Conservation (phyloP, 2,797 vertebrate genomes). For the Peromyscus nudipes region DNA sequence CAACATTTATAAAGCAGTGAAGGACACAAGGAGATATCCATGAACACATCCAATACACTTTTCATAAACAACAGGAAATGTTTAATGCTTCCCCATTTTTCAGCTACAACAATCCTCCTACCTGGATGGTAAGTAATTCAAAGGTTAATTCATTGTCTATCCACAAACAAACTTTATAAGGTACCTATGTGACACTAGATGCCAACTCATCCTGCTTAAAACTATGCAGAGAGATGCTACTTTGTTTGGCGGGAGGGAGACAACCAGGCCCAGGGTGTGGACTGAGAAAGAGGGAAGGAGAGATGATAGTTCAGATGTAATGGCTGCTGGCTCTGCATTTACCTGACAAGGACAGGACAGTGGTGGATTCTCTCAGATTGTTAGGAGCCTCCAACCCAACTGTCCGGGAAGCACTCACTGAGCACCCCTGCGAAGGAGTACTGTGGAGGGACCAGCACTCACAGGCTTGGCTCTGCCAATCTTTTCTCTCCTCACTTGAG, state of each 20-base stretch:
- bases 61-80: slow-evolving; percentile 21
- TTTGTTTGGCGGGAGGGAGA: slow-evolving; percentile 20
- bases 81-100: not conserved
- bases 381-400: not conserved
- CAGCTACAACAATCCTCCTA: slow-evolving; percentile 30
- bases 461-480: not conserved
- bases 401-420: not conserved
- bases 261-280: not conserved
- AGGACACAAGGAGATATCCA: not conserved
- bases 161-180: not conserved
- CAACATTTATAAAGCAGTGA: slow-evolving; percentile 31
- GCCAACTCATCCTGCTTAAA: slow-evolving; percentile 52
- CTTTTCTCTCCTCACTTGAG: slow-evolving; percentile 11
- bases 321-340: not conserved
- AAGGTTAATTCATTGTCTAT: slow-evolving; percentile 49
- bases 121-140: slow-evolving; percentile 14
- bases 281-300: not conserved
- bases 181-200: not conserved
- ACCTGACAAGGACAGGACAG: not conserved
- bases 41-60: not conserved
- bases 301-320: not conserved
- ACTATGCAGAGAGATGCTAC: slow-evolving; percentile 24
- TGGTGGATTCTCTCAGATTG: not conserved
- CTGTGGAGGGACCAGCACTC: not conserved
- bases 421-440: not conserved